These are phyloP conservation scores for Lepus europaeus DNA, from an alignment of 2,113 vertebrate species.

Conservation along the genomic window DNA sequence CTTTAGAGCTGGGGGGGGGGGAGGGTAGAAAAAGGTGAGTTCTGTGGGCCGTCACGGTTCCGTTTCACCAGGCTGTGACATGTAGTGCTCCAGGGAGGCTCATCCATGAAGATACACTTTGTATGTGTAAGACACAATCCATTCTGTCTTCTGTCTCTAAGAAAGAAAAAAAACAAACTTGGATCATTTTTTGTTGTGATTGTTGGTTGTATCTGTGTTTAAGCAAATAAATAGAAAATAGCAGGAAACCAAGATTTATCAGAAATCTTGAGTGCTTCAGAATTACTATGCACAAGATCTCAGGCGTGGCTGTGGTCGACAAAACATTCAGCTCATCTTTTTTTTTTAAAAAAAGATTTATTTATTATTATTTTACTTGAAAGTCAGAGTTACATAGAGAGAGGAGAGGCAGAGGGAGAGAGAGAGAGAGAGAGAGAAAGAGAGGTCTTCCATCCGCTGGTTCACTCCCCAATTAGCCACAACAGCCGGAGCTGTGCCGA, in stretches of 20 bases:
- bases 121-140: background rate
- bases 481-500: no score
- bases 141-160: slow-evolving; percentile 8
- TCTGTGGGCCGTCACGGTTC: background rate
- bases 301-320: background rate
- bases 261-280: background rate
- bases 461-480: no score
- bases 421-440: no score
- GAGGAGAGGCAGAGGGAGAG: no score
- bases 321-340: background rate
- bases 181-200: background rate
- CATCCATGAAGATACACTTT: background rate
- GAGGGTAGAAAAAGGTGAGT: background rate
- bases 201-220: background rate
- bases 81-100: background rate
- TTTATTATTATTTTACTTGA: no score
- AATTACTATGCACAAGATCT: background rate
- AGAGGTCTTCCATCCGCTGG: no score
- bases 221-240: background rate
- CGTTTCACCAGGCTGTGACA: background rate
- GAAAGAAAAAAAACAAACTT: background rate
- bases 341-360: background rate
- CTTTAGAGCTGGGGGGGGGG: background rate
- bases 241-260: background rate
- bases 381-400: no score